A percentile compares a stretch with the other conserved stretches of the same genome.
phyloP scores from a whole-genome alignment of 2,797 vertebrate genomes.

The Halcyon leucocephala region DNA sequence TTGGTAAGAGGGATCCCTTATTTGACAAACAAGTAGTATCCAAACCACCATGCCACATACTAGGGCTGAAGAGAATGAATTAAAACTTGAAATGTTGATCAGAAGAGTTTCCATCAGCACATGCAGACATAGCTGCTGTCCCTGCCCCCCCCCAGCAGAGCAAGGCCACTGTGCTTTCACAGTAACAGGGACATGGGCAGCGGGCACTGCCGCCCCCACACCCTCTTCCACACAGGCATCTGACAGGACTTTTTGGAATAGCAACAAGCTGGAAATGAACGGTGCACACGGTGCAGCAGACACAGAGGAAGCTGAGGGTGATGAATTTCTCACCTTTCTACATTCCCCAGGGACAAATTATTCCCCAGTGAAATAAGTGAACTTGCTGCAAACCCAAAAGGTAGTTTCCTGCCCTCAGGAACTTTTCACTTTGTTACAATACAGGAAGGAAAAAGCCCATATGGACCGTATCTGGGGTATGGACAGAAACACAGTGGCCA shows the following conservation, averaged over 20 bases:
- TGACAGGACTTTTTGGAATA: background rate
- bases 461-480: fast-evolving
- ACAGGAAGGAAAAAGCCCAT: fast-evolving
- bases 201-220: fast-evolving
- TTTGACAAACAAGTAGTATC: fast-evolving
- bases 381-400: background rate
- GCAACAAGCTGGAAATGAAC: background rate
- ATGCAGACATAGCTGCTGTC: fast-evolving
- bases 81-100: background rate
- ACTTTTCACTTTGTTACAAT: background rate
- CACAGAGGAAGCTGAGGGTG: background rate
- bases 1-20: background rate
- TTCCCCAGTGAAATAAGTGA: background rate
- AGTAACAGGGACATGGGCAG: fast-evolving
- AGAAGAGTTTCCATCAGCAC: background rate
- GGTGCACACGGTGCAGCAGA: fast-evolving
- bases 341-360: fast-evolving
- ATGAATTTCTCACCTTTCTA: background rate
- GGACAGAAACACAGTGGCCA: background rate
- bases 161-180: background rate
- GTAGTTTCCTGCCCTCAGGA: background rate
- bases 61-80: background rate
- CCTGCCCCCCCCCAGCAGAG: background rate
- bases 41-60: background rate
- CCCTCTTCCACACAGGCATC: background rate